These are phyloP conservation scores for Centropristis striata DNA, from an alignment of 2,113 vertebrate species.

Conservation along the genomic window DNA sequence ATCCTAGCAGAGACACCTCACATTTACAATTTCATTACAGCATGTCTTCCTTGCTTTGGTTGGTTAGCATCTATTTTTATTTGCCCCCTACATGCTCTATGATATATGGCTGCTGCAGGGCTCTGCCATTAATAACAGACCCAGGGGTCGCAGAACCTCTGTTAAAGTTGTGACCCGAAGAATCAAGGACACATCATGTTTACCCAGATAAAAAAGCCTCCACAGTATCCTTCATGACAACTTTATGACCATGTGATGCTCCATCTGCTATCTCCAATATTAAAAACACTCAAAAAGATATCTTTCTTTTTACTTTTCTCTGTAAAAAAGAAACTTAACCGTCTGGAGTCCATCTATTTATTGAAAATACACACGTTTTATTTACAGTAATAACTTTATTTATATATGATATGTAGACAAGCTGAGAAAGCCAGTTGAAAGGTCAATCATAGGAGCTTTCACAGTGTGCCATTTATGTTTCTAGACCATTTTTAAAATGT, in stretches of 20 bases:
- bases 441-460: too few species aligned
- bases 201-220: not conserved
- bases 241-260: not conserved
- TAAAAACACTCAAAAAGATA: not conserved
- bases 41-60: not conserved
- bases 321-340: not conserved
- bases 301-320: not conserved
- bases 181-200: constrained; percentile 7
- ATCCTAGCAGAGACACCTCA: not conserved
- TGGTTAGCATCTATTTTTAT: not conserved
- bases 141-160: not conserved
- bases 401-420: too few species aligned
- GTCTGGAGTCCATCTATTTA: too few species aligned
- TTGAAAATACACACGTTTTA: too few species aligned
- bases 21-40: constrained; percentile 1
- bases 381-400: too few species aligned
- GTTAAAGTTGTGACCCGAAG: constrained; percentile 2
- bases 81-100: not conserved
- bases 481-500: too few species aligned
- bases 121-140: constrained; percentile 1
- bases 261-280: not conserved
- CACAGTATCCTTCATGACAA: not conserved
- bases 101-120: not conserved
- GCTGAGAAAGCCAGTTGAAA: too few species aligned
- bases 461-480: too few species aligned